Evolutionary conservation across 1,140 invertebrate species (phyloP).

Genomic region (Drosophila sucinea): DNA sequence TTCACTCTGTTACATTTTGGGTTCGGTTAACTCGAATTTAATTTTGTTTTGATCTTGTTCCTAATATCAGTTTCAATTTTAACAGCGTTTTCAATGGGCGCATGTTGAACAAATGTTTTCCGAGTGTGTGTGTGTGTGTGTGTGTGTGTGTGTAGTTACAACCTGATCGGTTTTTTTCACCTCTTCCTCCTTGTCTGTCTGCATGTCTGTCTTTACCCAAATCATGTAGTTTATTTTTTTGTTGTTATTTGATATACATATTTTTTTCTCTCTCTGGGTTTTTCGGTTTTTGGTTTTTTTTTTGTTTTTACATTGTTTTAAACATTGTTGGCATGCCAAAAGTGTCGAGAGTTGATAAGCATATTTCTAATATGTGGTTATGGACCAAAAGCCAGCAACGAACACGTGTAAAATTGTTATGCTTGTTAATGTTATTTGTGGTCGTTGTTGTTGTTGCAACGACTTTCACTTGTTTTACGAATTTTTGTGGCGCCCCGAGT

Average conservation of each 20-base stretch:
- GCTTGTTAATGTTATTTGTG: conserved; percentile 63
- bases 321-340: conserved; percentile 55
- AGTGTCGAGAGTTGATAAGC: conserved; percentile 37
- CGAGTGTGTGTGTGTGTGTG: too few relatives aligned
- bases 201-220: neutral
- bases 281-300: conserved; percentile 13
- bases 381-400: conserved; percentile 24
- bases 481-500: conserved; percentile 56
- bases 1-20: neutral
- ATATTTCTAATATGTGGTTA: conserved; percentile 62
- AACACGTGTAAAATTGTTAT: conserved; percentile 70
- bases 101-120: conserved; percentile 8
- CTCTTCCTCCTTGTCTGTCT: neutral
- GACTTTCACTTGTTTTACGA: conserved; percentile 72
- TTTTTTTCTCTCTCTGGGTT: neutral
- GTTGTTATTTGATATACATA: conserved; percentile 9
- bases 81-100: neutral
- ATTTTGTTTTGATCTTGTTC: conserved; percentile 2
- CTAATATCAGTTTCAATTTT: conserved; percentile 5
- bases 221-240: conserved; percentile 22
- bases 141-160: conserved; percentile 1
- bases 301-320: conserved; percentile 48
- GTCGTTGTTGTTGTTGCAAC: conserved; percentile 35
- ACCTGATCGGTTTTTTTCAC: neutral
- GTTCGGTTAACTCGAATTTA: neutral